Evolutionary conservation across 2,797 vertebrate genomes (phyloP).

Genomic region (Trachops cirrhosus): DNA sequence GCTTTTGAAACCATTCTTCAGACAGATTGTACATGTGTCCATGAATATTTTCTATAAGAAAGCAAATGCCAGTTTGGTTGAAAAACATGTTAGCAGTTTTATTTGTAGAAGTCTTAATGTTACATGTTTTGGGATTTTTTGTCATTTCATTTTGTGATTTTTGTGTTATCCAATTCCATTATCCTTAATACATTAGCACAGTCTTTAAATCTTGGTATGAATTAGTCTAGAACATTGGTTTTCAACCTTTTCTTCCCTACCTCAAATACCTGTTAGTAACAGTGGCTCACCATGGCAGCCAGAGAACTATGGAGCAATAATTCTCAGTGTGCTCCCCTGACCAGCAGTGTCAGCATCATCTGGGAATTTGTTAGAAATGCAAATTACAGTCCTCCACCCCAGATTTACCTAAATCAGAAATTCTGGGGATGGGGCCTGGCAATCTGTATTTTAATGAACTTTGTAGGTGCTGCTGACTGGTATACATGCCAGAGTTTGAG

Average conservation of each 20-base stretch:
- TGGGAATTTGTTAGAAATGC: neutral
- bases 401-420: neutral
- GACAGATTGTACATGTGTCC: neutral
- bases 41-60: neutral
- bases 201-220: neutral
- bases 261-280: neutral
- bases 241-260: neutral
- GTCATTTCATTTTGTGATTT: neutral
- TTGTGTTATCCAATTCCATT: slow-evolving; percentile 22
- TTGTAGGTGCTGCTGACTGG: neutral
- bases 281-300: neutral
- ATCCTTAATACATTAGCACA: neutral
- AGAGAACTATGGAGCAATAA: neutral
- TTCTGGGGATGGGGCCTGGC: neutral
- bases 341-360: neutral
- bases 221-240: neutral
- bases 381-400: neutral
- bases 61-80: neutral
- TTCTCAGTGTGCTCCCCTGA: neutral
- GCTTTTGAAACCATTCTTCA: neutral
- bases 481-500: neutral
- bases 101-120: slow-evolving; percentile 6
- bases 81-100: neutral
- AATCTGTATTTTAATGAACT: neutral
- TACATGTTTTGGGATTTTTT: neutral